These are phyloP conservation scores for Mus spicilegus DNA, from an alignment of 2,113 vertebrate species.

Conservation along the genomic window DNA sequence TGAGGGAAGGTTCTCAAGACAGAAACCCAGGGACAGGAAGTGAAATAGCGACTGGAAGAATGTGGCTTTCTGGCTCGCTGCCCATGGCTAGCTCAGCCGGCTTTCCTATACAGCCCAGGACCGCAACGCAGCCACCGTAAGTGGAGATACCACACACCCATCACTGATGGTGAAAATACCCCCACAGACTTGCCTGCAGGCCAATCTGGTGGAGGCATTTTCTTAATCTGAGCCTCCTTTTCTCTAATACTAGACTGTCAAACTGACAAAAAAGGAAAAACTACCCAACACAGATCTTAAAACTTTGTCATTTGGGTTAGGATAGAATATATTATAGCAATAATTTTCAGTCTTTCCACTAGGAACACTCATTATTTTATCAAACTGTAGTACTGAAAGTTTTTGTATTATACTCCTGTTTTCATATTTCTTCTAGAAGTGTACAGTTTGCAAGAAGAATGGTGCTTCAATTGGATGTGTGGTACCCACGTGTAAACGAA, in stretches of 20 bases:
- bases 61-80: background rate
- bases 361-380: conserved; percentile 48
- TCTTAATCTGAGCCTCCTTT: background rate
- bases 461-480: conserved; percentile 96
- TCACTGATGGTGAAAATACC: background rate
- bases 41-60: background rate
- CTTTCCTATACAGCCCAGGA: background rate
- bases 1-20: background rate
- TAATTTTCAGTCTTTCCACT: conserved; percentile 50
- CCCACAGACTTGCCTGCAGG: background rate
- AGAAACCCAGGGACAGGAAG: background rate
- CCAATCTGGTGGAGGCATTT: background rate
- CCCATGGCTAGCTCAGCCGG: background rate
- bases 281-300: background rate
- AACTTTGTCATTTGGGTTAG: conserved; percentile 45
- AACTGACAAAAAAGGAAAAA: background rate
- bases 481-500: conserved; percentile 91
- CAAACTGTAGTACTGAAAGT: conserved; percentile 27
- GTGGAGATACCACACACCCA: background rate
- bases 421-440: conserved; percentile 87
- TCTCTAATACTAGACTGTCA: background rate
- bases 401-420: conserved; percentile 19
- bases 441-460: conserved; percentile 91
- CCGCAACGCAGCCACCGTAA: background rate
- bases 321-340: background rate